Percentiles rank a stretch among this genome's conserved stretches.
Conservation (phyloP, 2,113 vertebrate species). For the Apteryx owenii region DNA sequence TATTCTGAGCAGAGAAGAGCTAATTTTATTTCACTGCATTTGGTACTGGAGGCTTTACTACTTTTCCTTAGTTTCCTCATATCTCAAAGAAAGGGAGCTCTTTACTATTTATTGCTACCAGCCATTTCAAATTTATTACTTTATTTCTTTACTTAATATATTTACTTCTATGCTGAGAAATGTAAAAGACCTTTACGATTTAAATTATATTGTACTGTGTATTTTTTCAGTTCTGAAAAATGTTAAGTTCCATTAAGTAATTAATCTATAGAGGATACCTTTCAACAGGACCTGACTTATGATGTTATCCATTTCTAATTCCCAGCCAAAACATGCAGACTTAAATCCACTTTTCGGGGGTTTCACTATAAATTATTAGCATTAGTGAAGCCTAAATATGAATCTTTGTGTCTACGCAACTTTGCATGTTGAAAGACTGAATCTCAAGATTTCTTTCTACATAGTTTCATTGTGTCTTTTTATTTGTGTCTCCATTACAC, state of each 20-base stretch:
- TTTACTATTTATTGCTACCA: background rate
- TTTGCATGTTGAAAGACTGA: background rate
- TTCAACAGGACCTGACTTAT: background rate
- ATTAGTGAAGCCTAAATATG: background rate
- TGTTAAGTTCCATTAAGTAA: background rate
- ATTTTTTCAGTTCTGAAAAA: background rate
- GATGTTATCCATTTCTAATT: background rate
- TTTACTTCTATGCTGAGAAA: conserved; percentile 11
- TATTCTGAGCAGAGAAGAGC: background rate
- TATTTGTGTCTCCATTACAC: background rate
- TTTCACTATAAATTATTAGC: background rate
- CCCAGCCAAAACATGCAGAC: background rate
- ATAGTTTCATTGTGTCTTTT: background rate
- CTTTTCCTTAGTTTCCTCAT: background rate
- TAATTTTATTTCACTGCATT: conserved; percentile 27
- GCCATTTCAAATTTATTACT: background rate
- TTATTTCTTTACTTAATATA: conserved; percentile 4
- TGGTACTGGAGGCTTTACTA: background rate
- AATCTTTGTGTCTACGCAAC: background rate
- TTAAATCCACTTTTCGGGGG: background rate
- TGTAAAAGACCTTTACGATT: background rate
- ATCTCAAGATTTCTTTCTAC: background rate
- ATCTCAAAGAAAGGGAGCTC: background rate
- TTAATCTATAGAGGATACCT: background rate
- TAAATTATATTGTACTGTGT: background rate